A percentile compares a stretch with the other conserved stretches of the same genome.
phyloP scores from a whole-genome alignment of 2,888 invertebrate species.

The Megaustenia siamemsis region DNA sequence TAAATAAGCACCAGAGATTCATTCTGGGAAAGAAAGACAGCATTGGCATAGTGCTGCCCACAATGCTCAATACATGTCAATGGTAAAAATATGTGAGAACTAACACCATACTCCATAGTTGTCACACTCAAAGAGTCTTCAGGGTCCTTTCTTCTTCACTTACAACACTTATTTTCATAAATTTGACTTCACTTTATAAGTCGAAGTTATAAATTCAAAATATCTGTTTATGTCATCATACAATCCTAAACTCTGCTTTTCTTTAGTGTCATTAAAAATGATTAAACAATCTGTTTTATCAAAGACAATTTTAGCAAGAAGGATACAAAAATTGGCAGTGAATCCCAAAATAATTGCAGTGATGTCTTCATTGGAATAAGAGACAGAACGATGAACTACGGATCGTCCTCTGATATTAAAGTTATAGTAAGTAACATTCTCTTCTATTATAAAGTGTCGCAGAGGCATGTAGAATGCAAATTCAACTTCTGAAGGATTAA shows the following conservation, averaged over 20 bases:
- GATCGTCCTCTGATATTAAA: background rate
- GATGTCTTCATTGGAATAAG: background rate
- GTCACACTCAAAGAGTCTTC: too few relatives aligned
- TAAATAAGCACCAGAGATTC: too few relatives aligned
- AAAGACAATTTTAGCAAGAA: slow-evolving; percentile 43
- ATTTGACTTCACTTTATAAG: background rate
- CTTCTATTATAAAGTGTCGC: slow-evolving; percentile 66
- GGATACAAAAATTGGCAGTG: slow-evolving; percentile 44
- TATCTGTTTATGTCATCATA: slow-evolving; percentile 26
- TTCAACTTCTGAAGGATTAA: slow-evolving; percentile 74
- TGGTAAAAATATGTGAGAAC: too few relatives aligned
- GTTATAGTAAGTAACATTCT: slow-evolving; percentile 36
- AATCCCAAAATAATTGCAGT: slow-evolving; percentile 35
- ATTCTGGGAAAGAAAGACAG: too few relatives aligned
- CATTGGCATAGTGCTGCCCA: too few relatives aligned
- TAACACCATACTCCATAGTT: too few relatives aligned
- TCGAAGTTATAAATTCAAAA: slow-evolving; percentile 24
- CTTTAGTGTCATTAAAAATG: background rate
- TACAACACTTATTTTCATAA: background rate
- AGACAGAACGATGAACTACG: background rate
- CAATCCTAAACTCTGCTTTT: background rate
- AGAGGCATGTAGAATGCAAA: slow-evolving; percentile 73
- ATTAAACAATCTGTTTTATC: slow-evolving; percentile 6
- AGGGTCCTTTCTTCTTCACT: too few relatives aligned
- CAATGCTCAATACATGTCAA: too few relatives aligned